Evolutionary conservation across 2,888 invertebrate species (phyloP), one percentile per base, ranked within the genome.

Genomic region (Craniophora ligustri): DNA sequence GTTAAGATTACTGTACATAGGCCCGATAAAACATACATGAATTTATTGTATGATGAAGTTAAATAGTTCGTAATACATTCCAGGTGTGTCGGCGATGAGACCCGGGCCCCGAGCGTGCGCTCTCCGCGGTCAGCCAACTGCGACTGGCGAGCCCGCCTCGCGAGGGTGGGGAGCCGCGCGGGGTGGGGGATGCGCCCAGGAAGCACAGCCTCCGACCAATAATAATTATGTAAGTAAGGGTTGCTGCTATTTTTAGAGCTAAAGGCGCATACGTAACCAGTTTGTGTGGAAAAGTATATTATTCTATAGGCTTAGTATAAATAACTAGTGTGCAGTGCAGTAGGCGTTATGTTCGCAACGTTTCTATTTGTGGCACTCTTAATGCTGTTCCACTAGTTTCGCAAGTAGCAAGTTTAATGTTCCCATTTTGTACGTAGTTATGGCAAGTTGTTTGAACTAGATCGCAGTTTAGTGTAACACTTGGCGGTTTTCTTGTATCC

Each of bases 221-320:
- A 87, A 87, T 79, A 89, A 90, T 91, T 91, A 91, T 83, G 82
- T 89, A 91, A 87, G 83, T 79, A 78, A 80, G 91, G 91, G 91
- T 87, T 83, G 86, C 60, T 79, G 84, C 88, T 92, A 92, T 92
- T 91, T 92, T 88, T 89, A 89, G 89, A 81, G 45, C 50, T 60
- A 82, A 26, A 82, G 81, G 78, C 80, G 76, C 72, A 78, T 79
- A 61, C 51, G 79, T 84, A 84, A 86, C 84, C 80, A 77, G 83
- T 81, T 77, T 72, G 60, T 75, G 76, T 70, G 69, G 74, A 72
- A 79, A 76, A 76, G 57, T 56, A 76, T 76, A 72, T 72, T 73
- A 72, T 72, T 75, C 70, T 72, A 77, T 77, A 68, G 69, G 55
- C 53, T 72, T 62, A 49, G 66, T 84, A 82, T 82, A 81, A 83